Conservation (phyloP, 1,140 invertebrate genomes). For the Drosophila micromelanica region DNA sequence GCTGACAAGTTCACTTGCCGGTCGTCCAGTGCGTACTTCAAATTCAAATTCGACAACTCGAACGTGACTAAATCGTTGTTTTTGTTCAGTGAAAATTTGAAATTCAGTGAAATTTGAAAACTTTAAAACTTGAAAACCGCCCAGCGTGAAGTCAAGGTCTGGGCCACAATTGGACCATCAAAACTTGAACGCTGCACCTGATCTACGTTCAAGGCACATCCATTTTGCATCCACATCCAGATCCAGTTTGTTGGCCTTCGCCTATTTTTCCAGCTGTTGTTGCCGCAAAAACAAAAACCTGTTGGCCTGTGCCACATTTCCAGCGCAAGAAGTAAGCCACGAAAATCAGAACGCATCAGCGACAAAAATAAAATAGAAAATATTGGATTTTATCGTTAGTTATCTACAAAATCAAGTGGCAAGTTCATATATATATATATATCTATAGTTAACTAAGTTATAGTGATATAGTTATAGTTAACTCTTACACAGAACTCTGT, state of each 20-base stretch:
- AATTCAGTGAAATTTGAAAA: no score
- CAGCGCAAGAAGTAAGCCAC: conserved; percentile 64
- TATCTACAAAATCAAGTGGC: no score
- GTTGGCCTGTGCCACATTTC: conserved; percentile 68
- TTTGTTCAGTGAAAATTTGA: conserved; percentile 2
- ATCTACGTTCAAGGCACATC: background rate
- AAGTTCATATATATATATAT: no score
- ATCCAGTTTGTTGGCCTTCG: conserved; percentile 60
- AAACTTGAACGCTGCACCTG: background rate
- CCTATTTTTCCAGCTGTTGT: conserved; percentile 58
- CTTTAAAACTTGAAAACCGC: no score
- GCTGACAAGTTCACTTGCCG: conserved; percentile 65
- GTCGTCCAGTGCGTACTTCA: background rate
- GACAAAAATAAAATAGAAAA: no score
- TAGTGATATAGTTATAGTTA: no score
- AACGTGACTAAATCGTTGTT: background rate
- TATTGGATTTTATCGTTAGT: no score
- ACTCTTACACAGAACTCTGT: no score
- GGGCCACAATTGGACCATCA: background rate
- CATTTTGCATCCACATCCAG: conserved; percentile 15
- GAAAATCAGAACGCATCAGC: conserved; percentile 19
- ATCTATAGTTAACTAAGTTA: no score
- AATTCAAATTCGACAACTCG: background rate
- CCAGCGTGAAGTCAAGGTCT: conserved; percentile 21
- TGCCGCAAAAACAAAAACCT: conserved; percentile 45